These are phyloP conservation scores for Trochalopteron elliotii DNA, from an alignment of 2,113 vertebrate genomes.

Conservation along the genomic window DNA sequence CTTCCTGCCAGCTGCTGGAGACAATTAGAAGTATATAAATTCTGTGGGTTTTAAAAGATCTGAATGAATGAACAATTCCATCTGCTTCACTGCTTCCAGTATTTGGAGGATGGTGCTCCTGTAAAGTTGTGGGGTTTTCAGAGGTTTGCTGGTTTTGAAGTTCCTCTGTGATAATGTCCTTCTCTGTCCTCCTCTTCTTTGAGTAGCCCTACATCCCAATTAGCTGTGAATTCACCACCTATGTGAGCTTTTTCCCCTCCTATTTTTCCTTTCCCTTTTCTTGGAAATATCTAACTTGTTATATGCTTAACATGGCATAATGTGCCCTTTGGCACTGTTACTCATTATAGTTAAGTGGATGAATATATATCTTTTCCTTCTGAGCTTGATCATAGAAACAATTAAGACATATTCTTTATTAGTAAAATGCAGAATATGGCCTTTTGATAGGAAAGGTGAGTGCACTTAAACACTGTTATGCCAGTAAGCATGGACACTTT, in stretches of 20 bases:
- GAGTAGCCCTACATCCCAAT: neutral
- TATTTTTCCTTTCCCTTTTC: neutral
- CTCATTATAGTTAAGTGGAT: neutral
- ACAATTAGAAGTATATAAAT: neutral
- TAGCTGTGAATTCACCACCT: neutral
- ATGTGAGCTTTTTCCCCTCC: rapidly evolving
- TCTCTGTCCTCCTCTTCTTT: neutral
- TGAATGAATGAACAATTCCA: neutral
- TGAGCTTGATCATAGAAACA: neutral
- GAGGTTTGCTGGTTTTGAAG: neutral
- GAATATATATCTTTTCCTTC: neutral
- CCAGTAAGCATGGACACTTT: neutral
- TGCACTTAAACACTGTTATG: neutral
- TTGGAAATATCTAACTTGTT: neutral
- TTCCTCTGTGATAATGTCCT: neutral
- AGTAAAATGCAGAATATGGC: neutral
- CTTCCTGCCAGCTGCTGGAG: neutral
- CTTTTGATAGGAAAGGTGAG: neutral
- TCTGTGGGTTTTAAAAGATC: neutral
- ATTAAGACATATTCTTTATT: neutral
- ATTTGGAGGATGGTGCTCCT: neutral
- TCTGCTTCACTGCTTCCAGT: neutral
- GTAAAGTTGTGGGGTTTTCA: rapidly evolving
- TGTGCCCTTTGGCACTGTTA: neutral
- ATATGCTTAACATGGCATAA: neutral